Evolutionary conservation across 2,888 invertebrate genomes (phyloP).

Genomic region (Adelognathus sp.): DNA sequence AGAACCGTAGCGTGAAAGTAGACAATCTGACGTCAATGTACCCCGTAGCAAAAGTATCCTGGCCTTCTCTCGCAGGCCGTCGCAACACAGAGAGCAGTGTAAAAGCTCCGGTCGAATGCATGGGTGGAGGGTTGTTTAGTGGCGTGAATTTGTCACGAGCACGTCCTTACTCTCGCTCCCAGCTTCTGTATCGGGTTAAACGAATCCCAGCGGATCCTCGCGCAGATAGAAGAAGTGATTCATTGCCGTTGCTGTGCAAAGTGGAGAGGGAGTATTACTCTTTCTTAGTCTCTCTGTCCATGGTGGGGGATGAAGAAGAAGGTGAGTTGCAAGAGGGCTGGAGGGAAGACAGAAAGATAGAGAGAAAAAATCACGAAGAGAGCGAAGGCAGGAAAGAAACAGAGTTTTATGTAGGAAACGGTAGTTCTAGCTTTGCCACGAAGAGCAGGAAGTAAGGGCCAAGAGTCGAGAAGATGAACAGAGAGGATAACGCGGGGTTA

Average conservation of each 20-base stretch:
- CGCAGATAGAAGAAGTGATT: conserved; percentile 63
- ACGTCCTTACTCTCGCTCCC: conserved; percentile 30
- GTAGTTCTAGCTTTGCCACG: conserved; percentile 7
- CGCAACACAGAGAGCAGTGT: neutral
- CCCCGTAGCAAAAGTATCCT: neutral
- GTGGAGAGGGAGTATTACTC: conserved; percentile 31
- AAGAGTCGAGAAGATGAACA: conserved; percentile 70
- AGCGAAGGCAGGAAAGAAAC: conserved; percentile 19
- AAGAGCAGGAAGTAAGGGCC: conserved; percentile 61
- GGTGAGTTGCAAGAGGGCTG: neutral
- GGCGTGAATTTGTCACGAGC: conserved; percentile 57
- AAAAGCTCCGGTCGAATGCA: neutral
- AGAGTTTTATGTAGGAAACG: conserved; percentile 3
- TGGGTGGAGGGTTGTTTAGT: conserved; percentile 43
- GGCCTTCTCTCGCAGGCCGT: neutral
- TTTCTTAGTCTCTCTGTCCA: conserved; percentile 18
- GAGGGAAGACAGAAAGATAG: conserved; percentile 27
- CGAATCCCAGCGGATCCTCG: conserved; percentile 63
- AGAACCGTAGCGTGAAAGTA: no score
- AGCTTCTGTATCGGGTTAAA: conserved; percentile 57
- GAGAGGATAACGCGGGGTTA: conserved; percentile 68
- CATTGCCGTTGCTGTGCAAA: conserved; percentile 50
- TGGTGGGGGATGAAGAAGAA: conserved; percentile 8
- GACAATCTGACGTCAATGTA: no score
- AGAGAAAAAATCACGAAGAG: no score